Conservation (phyloP, 92 coral and sea anemone species). For the Isaurus tuberculatus region DNA sequence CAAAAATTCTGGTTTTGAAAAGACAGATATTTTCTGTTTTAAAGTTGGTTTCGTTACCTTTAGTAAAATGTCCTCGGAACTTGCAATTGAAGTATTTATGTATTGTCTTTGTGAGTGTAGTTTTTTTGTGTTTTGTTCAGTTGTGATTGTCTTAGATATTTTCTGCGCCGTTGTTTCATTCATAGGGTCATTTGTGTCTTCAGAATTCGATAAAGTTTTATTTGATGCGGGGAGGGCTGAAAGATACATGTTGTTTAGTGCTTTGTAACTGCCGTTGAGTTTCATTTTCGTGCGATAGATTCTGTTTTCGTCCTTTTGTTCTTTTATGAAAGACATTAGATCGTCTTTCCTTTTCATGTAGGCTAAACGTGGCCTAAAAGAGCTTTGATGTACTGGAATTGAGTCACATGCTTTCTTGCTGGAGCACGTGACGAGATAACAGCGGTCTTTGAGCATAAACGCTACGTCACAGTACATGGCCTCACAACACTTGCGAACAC, state of each 20-base stretch:
- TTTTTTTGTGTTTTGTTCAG: neutral
- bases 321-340: conserved; percentile 80
- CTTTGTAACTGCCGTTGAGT: conserved; percentile 45
- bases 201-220: conserved; percentile 1
- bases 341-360: conserved; percentile 69
- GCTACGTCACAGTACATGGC: conserved; percentile 83
- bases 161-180: neutral
- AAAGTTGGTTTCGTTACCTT: neutral
- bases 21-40: neutral
- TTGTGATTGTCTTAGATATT: neutral
- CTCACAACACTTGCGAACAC: conserved; percentile 85
- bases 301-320: conserved; percentile 41
- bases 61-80: neutral
- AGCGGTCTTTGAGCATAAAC: conserved; percentile 81
- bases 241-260: conserved; percentile 31
- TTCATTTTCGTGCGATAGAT: neutral
- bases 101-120: neutral
- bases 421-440: conserved; percentile 91
- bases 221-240: conserved; percentile 70
- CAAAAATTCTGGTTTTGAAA: conserved; percentile 13
- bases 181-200: neutral
- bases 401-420: conserved; percentile 71
- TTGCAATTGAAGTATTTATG: neutral
- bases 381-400: conserved; percentile 76
- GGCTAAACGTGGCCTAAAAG: conserved; percentile 71